Percentiles rank a stretch among this genome's conserved stretches.
phyloP scores from a whole-genome alignment of 2,888 invertebrate genomes.

The Pardosa pseudoannulata region DNA sequence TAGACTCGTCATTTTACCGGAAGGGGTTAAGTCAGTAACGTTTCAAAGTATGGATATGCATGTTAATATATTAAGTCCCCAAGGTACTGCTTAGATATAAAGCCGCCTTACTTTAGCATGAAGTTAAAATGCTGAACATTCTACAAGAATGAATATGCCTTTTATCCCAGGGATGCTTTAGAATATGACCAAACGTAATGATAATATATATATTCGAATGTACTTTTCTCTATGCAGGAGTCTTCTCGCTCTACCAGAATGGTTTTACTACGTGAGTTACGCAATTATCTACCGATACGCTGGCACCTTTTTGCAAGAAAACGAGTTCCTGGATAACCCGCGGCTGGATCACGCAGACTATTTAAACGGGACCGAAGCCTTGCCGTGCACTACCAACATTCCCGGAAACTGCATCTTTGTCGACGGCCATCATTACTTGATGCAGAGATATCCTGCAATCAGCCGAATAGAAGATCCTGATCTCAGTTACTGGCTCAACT shows the following conservation, averaged over 20 bases:
- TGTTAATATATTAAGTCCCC: no score
- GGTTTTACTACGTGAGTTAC: conserved; percentile 88
- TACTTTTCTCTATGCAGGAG: conserved; percentile 81
- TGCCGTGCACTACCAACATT: conserved; percentile 74
- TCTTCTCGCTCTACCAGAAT: conserved; percentile 87
- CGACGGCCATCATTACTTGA: conserved; percentile 85
- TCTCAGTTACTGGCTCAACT: conserved; percentile 80
- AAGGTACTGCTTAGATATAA: no score
- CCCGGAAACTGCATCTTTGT: conserved; percentile 77
- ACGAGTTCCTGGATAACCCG: conserved; percentile 81
- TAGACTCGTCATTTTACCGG: no score
- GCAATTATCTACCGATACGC: conserved; percentile 88
- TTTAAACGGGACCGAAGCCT: conserved; percentile 69
- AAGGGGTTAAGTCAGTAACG: no score
- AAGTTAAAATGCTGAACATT: no score
- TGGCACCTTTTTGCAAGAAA: conserved; percentile 85
- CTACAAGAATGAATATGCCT: no score
- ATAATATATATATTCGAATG: no score
- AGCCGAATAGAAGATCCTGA: conserved; percentile 77
- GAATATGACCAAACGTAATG: no score
- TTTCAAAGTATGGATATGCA: no score
- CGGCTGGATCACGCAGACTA: conserved; percentile 73
- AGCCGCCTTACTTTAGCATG: no score
- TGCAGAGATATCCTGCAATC: conserved; percentile 82
- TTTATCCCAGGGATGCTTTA: no score